phyloP scores from a whole-genome alignment of 2,888 invertebrate genomes.

The Adelphocoris suturalis region DNA sequence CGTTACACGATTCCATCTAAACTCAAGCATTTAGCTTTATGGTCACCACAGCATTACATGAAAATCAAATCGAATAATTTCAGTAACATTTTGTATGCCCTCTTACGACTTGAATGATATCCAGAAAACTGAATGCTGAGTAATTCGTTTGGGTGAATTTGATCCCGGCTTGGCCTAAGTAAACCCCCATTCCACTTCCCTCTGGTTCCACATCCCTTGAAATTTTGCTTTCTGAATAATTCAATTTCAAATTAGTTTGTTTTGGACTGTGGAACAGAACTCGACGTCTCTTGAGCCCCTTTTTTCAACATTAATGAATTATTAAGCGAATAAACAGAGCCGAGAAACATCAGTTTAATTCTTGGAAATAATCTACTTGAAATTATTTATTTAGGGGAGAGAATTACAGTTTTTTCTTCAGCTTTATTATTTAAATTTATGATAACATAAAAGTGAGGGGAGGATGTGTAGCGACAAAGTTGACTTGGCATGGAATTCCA shows the following conservation, averaged over 20 bases:
- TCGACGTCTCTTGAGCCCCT: constrained; percentile 20
- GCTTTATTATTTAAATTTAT: constrained; percentile 20
- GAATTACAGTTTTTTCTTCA: neutral
- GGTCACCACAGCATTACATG: neutral
- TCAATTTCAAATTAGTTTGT: constrained; percentile 56
- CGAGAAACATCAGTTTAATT: constrained; percentile 36
- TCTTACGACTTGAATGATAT: neutral
- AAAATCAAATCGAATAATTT: neutral
- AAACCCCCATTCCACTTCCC: neutral
- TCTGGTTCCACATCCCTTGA: neutral
- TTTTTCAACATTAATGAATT: constrained; percentile 32
- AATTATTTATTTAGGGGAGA: constrained; percentile 3
- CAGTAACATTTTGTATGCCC: neutral
- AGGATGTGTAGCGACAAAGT: neutral
- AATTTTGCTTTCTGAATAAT: constrained; percentile 56
- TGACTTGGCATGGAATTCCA: neutral
- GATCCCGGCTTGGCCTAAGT: neutral
- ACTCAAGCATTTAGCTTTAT: neutral
- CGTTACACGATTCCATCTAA: neutral
- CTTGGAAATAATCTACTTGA: constrained; percentile 3
- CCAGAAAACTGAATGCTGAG: neutral
- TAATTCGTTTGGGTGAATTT: constrained; percentile 45
- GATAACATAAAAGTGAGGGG: neutral
- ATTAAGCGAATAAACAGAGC: constrained; percentile 24
- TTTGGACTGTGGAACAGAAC: constrained; percentile 5